Evolutionary conservation across 2,888 invertebrate species (phyloP), one percentile per base, ranked within the genome.

Genomic region (Ischnus inquisitorius): DNA sequence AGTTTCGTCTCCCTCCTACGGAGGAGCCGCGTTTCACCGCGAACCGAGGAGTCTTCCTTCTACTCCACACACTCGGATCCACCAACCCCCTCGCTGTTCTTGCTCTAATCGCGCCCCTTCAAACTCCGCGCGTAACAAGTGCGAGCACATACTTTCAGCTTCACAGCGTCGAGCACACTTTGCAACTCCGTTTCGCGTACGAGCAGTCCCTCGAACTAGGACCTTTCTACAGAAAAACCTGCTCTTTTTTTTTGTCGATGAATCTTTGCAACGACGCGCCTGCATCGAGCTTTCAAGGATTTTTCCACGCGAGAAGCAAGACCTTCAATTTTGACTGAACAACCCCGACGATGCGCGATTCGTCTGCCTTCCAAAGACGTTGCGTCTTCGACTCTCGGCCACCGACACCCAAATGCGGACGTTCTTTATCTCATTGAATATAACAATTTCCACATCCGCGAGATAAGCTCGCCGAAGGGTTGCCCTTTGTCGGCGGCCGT

Each of bases 361-460:
- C 76, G 79, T 85, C 83, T 78, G 85, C 87, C 84, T 10, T 34
- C 39, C 46, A 2, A 16, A 51, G 16, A 25, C n/a, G 46, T 12
- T 12, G 16, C 8, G n/a, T 51, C n/a, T 51, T 16, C 25, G 1
- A 19, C 22, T 57, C 14, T 57, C 12, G 14, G 12, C 6, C 28
- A 28, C 5, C 16, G 19, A 3, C 8, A 84, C 78, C 78, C 83
- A 84, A 12, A 14, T 25, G 85, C 86, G 83, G 83, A 88, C 87
- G 85, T 87, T 84, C 76, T 84, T 87, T 84, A 84, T 22, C 84
- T 39, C 16, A 41, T 48, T 85, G 89, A 87, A 88, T 88, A 89
- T 88, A 76, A 76, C 71, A 89, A 91, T 90, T 90, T 88, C 87
- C 84, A 89, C 87, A 87, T 87, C 82, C 85, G 79, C 19, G 28